Evolutionary conservation across 2,797 vertebrate genomes (phyloP).

Genomic region (Falco rusticolus): DNA sequence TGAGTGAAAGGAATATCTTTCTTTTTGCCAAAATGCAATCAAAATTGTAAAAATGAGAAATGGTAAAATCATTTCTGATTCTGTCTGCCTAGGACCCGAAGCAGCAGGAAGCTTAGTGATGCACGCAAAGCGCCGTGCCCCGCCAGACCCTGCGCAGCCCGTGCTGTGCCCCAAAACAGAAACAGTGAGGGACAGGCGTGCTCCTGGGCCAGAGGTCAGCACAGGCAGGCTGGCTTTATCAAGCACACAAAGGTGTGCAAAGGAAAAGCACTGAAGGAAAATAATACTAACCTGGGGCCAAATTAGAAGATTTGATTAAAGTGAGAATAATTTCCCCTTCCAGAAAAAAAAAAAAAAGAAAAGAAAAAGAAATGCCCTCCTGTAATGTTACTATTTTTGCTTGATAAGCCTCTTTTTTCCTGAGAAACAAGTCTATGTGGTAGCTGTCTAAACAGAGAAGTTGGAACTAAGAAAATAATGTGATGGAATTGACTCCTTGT

Average conservation of each 20-base stretch:
- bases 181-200: not conserved
- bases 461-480: not conserved
- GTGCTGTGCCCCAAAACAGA: not conserved
- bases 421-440: not conserved
- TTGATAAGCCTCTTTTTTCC: not conserved
- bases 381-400: not conserved
- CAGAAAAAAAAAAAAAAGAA: not conserved
- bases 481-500: not conserved
- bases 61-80: not conserved
- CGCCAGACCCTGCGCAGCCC: not conserved
- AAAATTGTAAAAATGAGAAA: not conserved
- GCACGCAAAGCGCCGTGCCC: rapidly evolving
- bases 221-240: not conserved
- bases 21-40: not conserved
- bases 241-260: not conserved
- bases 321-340: not conserved
- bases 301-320: not conserved
- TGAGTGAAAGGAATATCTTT: not conserved
- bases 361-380: not conserved
- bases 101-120: not conserved
- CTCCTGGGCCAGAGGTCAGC: not conserved
- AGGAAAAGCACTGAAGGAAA: not conserved
- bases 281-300: not conserved
- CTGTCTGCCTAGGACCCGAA: not conserved
- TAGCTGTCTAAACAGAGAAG: slow-evolving; percentile 7